phyloP scores from a whole-genome alignment of 2,888 invertebrate genomes.

The Orchesellides sinensis region DNA sequence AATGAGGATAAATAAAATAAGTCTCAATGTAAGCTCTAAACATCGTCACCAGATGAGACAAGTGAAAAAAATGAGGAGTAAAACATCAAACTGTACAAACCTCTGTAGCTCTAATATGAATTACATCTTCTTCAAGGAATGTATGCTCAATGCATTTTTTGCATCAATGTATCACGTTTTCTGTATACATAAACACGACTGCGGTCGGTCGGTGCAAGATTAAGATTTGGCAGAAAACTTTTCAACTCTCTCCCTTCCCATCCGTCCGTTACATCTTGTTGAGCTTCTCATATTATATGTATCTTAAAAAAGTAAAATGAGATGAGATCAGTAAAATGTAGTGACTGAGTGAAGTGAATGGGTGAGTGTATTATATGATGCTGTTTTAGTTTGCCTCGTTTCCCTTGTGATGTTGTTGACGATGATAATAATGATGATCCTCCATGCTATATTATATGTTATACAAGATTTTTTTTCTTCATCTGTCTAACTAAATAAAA shows the following conservation, averaged over 20 bases:
- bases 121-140: not conserved
- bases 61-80: no score
- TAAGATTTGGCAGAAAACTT: conserved; percentile 28
- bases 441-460: not conserved
- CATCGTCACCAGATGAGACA: no score
- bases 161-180: not conserved
- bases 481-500: conserved; percentile 12
- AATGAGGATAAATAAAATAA: not conserved
- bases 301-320: not conserved
- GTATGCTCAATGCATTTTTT: not conserved
- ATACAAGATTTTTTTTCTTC: not conserved
- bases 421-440: not conserved
- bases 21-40: no score
- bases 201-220: conserved; percentile 13
- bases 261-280: conserved; percentile 21
- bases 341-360: conserved; percentile 14
- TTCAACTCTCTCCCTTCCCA: conserved; percentile 15
- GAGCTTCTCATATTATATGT: not conserved
- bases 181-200: not conserved
- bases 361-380: conserved; percentile 5
- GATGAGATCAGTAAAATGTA: conserved; percentile 15
- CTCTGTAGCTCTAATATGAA: not conserved
- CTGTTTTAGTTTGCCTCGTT: conserved; percentile 10
- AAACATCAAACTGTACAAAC: no score
- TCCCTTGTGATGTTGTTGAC: conserved; percentile 18